phyloP scores from a whole-genome alignment of 2,113 vertebrate species.

The Tringa solitaria region DNA sequence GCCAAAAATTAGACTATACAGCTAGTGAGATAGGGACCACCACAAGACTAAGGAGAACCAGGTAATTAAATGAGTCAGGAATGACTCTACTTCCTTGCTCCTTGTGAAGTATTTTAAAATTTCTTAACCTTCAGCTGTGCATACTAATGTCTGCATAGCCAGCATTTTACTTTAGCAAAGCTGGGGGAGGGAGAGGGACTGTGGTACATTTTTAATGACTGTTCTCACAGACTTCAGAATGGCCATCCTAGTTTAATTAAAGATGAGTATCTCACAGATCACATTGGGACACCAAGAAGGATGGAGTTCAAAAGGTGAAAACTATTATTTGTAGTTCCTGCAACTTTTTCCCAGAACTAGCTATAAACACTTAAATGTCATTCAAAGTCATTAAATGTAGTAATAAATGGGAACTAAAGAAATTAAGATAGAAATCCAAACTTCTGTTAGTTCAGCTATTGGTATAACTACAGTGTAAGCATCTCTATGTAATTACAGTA shows the following conservation, averaged over 20 bases:
- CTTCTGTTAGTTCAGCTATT: neutral
- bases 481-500: neutral
- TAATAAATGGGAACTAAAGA: neutral
- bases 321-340: neutral
- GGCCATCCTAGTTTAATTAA: neutral
- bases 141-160: neutral
- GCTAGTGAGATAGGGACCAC: neutral
- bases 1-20: neutral
- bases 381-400: neutral
- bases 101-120: neutral
- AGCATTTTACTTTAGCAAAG: neutral
- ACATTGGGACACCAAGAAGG: neutral
- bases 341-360: neutral
- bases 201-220: neutral
- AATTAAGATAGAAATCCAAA: neutral
- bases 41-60: slow-evolving; percentile 4
- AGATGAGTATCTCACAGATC: neutral
- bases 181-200: neutral
- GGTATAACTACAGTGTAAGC: neutral
- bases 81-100: neutral
- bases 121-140: neutral
- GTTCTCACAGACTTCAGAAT: neutral
- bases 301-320: neutral
- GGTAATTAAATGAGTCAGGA: neutral
- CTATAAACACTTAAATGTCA: neutral